A percentile compares a stretch with the other conserved stretches of the same genome.
Conservation (phyloP, 2,113 vertebrate genomes). For the Craseonycteris thonglongyai region DNA sequence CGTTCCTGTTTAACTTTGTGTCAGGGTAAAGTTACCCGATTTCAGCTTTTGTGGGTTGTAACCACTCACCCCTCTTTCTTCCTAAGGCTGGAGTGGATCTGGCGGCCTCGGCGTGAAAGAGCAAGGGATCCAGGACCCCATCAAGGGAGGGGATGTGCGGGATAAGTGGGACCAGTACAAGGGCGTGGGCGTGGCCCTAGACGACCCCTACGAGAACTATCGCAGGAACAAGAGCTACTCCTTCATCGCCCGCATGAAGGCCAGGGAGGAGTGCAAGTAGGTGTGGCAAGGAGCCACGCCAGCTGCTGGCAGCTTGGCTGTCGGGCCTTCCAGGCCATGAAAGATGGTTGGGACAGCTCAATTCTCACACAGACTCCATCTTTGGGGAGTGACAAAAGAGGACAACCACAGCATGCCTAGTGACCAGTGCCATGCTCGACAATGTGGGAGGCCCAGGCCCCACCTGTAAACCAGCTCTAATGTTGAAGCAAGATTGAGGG, state of each 20-base stretch:
- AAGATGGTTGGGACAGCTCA: background rate
- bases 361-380: background rate
- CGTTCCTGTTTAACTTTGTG: background rate
- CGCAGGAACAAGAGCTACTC: conserved; percentile 98
- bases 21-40: background rate
- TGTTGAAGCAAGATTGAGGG: background rate
- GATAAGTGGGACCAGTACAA: conserved; percentile 99
- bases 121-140: conserved; percentile 98
- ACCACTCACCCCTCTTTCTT: background rate
- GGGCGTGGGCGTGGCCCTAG: conserved; percentile 94
- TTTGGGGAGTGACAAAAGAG: conserved; percentile 21
- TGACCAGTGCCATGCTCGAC: background rate
- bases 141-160: conserved; percentile 94
- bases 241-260: conserved; percentile 98
- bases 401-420: background rate
- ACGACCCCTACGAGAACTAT: conserved; percentile 98
- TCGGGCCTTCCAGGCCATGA: background rate
- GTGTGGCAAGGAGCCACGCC: background rate
- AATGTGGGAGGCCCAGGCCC: background rate
- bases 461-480: background rate
- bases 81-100: conserved; percentile 95
- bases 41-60: background rate
- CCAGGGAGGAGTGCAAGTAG: conserved; percentile 93
- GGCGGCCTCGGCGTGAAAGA: conserved; percentile 96
- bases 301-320: rapidly evolving